Base-by-base conservation (phyloP, 1,140 invertebrate genomes). In the Anadara kagoshimensis region DNA sequence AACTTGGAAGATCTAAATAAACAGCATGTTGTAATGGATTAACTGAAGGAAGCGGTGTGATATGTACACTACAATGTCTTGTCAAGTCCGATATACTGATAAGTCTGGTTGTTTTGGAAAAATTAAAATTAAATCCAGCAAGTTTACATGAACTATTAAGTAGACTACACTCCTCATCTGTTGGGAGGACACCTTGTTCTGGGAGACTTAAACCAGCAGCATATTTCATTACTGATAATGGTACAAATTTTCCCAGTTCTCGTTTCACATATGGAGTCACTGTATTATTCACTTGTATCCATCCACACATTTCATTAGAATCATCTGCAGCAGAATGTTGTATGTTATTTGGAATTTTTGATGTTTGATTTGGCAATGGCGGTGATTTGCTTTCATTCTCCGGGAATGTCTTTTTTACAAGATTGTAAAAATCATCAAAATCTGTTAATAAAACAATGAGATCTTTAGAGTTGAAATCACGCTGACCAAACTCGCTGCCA, bases 211-310 rank as follows among this genome's bases (percentile, higher is more conserved):
- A 83, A 75, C 41, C 81, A 43, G 87, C 87, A 41, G 86, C 87
- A 82, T 88, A 85, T 65, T 81, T 79, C 70, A 88, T 86, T 16
- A 88, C 86, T 89, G 97, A 97, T n/a, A 98, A 87, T 14, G 96
- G 96, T 64, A 98, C 96, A 89, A 94, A 96, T 88, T 96, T 96
- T 79, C 94, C 92, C 65, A 90, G 91, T 78, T 95, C 57, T 57
- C 85, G 59, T 58, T 76, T 70, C 1, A 96, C 96, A 85, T 97
- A 98, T 5, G 96, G 96, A 57, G 98, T 95, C 43, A 98, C 95
- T 0, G 95, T 96, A 84, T 95, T 96, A 86, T 98, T 97, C 73
- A 98, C 97, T 57, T 95, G 92, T 77, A 97, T 95, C 87, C 98
- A 98, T 57, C 96, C 97, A 68, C 64, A 83, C 45, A 56, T 54